A percentile compares a stretch with the other conserved stretches of the same genome.
These are phyloP conservation scores for Urocynchramus pylzowi DNA, from an alignment of 2,113 vertebrate genomes.

Conservation along the genomic window DNA sequence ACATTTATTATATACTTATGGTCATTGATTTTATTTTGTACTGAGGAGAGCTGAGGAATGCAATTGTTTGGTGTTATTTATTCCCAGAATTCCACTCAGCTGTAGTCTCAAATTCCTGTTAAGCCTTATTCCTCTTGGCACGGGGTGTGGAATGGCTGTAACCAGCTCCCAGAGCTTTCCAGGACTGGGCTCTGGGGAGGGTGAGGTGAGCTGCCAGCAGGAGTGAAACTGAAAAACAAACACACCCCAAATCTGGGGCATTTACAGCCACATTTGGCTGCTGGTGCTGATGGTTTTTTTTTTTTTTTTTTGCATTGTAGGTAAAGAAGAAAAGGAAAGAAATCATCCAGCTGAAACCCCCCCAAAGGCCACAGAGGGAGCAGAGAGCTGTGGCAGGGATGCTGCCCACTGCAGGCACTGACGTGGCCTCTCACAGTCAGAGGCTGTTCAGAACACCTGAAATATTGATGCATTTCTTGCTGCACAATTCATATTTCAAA, in stretches of 20 bases:
- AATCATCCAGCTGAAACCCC: not conserved
- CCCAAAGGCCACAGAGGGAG: not conserved
- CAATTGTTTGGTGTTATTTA: not conserved
- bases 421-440: not conserved
- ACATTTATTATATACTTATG: not conserved
- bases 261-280: not conserved
- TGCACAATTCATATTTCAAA: not conserved
- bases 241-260: fast-evolving
- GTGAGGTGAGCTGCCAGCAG: not conserved
- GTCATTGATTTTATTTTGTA: not conserved
- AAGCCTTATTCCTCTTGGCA: fast-evolving
- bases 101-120: not conserved
- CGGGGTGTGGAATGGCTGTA: fast-evolving
- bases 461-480: not conserved
- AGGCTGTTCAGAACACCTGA: not conserved
- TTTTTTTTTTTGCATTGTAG: too few species aligned
- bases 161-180: not conserved
- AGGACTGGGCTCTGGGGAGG: not conserved
- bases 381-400: not conserved
- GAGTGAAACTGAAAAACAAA: not conserved
- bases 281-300: fast-evolving
- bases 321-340: not conserved
- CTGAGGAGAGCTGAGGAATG: not conserved
- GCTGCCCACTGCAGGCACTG: not conserved
- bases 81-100: not conserved